Base-by-base conservation (phyloP, 2,797 vertebrate species). In the Danio jaintianensis region DNA sequence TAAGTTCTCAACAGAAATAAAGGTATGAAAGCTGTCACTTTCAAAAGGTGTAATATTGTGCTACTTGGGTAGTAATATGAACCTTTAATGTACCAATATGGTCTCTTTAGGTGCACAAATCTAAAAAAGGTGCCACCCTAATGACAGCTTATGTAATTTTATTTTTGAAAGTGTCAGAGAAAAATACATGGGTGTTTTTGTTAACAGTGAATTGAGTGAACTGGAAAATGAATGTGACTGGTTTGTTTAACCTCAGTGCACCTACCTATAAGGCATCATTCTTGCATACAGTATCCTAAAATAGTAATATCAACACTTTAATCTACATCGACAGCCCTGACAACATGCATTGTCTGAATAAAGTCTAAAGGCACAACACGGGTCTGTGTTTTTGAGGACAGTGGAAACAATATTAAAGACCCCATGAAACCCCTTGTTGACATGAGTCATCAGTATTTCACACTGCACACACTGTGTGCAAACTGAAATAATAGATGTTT, bases 321-420 rank as follows among this genome's bases (percentile, higher is more conserved):
- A 75, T 75, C 22, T 22, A 40, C 29, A 75, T 75, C 7, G 22
- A 75, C 58, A 75, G 45, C 29, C 43, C 71, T 75, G 72, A 62
- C 45, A 63, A 52, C 42, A 59, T 38, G 53, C 53, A 58, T 56
- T 58, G 18, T 72, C 53, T 58, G 8, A 58, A 72, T 16, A 29
- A 40, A 8, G 40, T 58, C 52, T 45, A 40, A 56, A 72, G 53
- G 53, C 18, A 45, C 20, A 36, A 42, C n/a, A 15, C 29, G 13
- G 8, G 56, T 45, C 7, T 56, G 40, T 12, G 18, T 45, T 72
- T 72, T 29, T 43, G 12, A 72, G 40, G 18, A 40, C 53, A 45
- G 18, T 56, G 12, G 53, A 58, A 72, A 72, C 69, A 45, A 18
- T 40, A 71, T 15, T 71, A 22, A 43, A 71, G 43, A 15, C 20